Percentiles rank a stretch among this genome's conserved stretches.
phyloP scores from a whole-genome alignment of 1,140 invertebrate species.

The Gonatopus flavifemur region DNA sequence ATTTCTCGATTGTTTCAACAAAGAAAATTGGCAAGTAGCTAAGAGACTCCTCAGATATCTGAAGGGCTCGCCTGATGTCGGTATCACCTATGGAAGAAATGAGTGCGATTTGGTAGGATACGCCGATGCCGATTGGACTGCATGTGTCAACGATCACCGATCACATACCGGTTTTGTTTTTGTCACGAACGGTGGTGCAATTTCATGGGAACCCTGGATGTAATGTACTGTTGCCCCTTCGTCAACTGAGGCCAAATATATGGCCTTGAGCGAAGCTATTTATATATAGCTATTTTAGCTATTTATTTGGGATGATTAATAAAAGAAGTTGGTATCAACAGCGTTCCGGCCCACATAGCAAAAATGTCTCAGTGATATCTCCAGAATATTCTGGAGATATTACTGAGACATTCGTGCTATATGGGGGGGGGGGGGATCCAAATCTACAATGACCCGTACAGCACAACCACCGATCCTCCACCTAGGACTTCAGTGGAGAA shows the following conservation, averaged over 20 bases:
- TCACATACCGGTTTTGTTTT: background rate
- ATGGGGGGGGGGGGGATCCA: too few relatives aligned
- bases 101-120: background rate
- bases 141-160: background rate
- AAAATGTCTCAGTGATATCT: too few relatives aligned
- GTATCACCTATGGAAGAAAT: background rate
- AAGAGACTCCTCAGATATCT: constrained; percentile 15
- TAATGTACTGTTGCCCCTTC: background rate
- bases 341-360: too few relatives aligned
- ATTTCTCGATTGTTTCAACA: constrained; percentile 23
- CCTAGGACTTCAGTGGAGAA: background rate
- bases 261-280: background rate
- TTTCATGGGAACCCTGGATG: background rate
- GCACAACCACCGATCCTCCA: too few relatives aligned
- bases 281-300: too few relatives aligned
- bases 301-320: background rate
- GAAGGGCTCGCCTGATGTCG: background rate
- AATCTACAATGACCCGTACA: background rate
- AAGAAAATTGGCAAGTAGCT: constrained; percentile 20
- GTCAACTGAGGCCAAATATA: background rate
- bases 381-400: too few relatives aligned
- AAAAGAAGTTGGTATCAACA: background rate
- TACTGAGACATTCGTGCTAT: too few relatives aligned
- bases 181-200: background rate
- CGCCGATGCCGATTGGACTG: background rate